Conservation (phyloP, 2,113 vertebrate species). For the Brachyistius frenatus region DNA sequence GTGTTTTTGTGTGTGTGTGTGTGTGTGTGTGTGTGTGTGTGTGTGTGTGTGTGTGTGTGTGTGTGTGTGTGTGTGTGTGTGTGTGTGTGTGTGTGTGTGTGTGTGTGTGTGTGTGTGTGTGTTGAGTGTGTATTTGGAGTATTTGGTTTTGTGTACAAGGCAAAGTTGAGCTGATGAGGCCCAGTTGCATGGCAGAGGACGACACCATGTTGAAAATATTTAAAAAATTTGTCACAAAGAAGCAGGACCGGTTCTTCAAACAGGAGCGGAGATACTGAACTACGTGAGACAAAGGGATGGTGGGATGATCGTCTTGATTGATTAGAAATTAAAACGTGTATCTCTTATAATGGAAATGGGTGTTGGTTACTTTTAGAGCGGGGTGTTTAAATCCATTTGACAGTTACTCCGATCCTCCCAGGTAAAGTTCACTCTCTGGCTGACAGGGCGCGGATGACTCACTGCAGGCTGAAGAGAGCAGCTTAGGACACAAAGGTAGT, state of each 20-base stretch:
- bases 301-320: neutral
- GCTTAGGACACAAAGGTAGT: neutral
- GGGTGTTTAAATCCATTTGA: neutral
- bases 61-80: neutral
- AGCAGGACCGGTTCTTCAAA: neutral
- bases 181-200: neutral
- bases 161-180: slow-evolving; percentile 63
- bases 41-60: neutral
- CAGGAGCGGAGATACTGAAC: neutral
- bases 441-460: slow-evolving; percentile 38
- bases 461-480: neutral
- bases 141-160: slow-evolving; percentile 20
- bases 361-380: neutral
- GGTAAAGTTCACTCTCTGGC: neutral
- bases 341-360: slow-evolving; percentile 1
- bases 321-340: neutral
- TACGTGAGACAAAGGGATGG: neutral
- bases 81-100: slow-evolving; percentile 1
- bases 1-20: neutral
- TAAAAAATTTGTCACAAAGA: neutral
- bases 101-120: neutral
- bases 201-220: neutral
- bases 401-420: neutral
- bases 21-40: slow-evolving; percentile 3
- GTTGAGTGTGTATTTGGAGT: neutral